Conservation (phyloP, 64 coral and sea anemone genomes). For the Stichodactyla helianthus region DNA sequence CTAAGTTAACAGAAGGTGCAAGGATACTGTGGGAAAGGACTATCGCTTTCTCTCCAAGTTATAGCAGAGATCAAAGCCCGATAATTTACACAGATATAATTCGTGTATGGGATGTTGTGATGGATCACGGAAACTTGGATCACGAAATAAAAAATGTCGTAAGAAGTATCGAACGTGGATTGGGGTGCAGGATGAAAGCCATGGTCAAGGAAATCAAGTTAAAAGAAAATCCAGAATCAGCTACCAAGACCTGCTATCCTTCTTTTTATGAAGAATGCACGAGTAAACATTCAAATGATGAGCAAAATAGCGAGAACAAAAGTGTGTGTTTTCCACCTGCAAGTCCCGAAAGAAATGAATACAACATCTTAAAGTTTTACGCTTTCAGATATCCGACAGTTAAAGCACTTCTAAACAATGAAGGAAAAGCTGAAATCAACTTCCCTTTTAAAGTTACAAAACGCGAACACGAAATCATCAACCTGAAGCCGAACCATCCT, state of each 20-base stretch:
- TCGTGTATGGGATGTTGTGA: slow-evolving; percentile 89
- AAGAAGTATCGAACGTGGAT: slow-evolving; percentile 61
- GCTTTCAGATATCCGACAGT: slow-evolving; percentile 58
- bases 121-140: slow-evolving; percentile 66
- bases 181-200: slow-evolving; percentile 62
- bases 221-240: neutral
- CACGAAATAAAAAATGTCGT: slow-evolving; percentile 32
- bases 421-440: slow-evolving; percentile 42
- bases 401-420: slow-evolving; percentile 56
- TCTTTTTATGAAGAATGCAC: neutral
- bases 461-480: slow-evolving; percentile 72
- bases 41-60: slow-evolving; percentile 43
- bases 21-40: slow-evolving; percentile 58
- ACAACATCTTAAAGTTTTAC: slow-evolving; percentile 83
- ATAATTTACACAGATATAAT: slow-evolving; percentile 81
- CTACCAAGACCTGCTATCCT: neutral
- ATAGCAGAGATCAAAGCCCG: slow-evolving; percentile 21
- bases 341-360: slow-evolving; percentile 78
- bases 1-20: slow-evolving; percentile 30
- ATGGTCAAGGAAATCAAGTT: slow-evolving; percentile 58
- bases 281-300: neutral
- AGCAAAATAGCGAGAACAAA: neutral
- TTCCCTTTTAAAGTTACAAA: slow-evolving; percentile 89
- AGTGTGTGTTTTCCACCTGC: slow-evolving; percentile 52
- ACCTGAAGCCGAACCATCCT: slow-evolving; percentile 45